A percentile compares a stretch with the other conserved stretches of the same genome.
These are phyloP conservation scores for Osmerus eperlanus DNA, from an alignment of 2,113 vertebrate genomes.

Conservation along the genomic window DNA sequence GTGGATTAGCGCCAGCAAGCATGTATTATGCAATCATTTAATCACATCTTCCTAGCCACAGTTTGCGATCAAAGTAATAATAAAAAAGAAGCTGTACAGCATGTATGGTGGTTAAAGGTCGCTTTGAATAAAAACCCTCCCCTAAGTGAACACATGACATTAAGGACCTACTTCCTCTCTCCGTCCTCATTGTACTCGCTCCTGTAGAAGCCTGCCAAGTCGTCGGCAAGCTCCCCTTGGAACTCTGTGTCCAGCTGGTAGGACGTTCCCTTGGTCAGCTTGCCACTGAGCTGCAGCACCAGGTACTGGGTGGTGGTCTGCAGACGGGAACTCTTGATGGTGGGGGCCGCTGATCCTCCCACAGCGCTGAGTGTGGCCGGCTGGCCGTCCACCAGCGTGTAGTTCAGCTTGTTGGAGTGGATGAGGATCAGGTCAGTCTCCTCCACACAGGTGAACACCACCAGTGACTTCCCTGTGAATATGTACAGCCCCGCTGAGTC, in stretches of 20 bases:
- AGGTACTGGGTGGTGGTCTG: slow-evolving; percentile 74
- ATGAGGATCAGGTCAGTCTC: slow-evolving; percentile 83
- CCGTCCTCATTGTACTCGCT: slow-evolving; percentile 77
- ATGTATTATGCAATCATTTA: too few relatives aligned
- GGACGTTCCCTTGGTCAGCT: slow-evolving; percentile 36
- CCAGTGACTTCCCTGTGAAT: slow-evolving; percentile 78
- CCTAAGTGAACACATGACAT: slow-evolving; percentile 32
- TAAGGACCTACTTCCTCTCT: slow-evolving; percentile 24
- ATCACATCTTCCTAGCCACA: too few relatives aligned
- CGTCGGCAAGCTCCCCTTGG: slow-evolving; percentile 79
- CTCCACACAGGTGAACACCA: slow-evolving; percentile 69
- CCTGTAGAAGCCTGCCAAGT: slow-evolving; percentile 86
- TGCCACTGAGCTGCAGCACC: slow-evolving; percentile 65
- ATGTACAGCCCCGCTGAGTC: slow-evolving; percentile 63
- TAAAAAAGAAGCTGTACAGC: too few relatives aligned
- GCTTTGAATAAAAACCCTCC: slow-evolving; percentile 41
- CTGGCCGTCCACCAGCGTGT: slow-evolving; percentile 38
- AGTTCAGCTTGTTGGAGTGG: slow-evolving; percentile 87
- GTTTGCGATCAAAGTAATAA: too few relatives aligned
- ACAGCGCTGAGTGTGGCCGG: slow-evolving; percentile 14
- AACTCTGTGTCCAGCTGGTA: slow-evolving; percentile 76
- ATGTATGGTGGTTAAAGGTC: too few relatives aligned
- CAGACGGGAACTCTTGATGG: slow-evolving; percentile 51
- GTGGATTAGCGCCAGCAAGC: too few relatives aligned
- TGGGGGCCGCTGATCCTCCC: not conserved